A percentile compares a stretch with the other conserved stretches of the same genome.
Conservation (phyloP, 2,113 vertebrate genomes). For the Chaetops frenatus region DNA sequence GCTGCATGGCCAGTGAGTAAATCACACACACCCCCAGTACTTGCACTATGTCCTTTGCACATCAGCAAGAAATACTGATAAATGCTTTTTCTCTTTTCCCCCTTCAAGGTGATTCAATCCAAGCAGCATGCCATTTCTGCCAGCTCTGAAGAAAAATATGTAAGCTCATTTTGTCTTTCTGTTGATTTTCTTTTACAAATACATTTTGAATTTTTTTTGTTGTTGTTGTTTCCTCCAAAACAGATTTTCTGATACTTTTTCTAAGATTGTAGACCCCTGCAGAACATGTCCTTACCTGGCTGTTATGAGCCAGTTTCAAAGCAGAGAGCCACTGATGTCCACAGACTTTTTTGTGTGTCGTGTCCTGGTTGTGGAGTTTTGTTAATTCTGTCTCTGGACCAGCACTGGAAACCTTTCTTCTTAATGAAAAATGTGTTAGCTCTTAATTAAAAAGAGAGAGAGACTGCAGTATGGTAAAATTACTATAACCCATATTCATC, state of each 20-base stretch:
- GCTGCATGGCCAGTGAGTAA: conserved; percentile 72
- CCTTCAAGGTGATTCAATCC: conserved; percentile 51
- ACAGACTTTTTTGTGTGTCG: background rate
- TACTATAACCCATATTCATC: background rate
- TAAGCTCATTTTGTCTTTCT: conserved; percentile 40
- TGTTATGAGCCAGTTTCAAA: background rate
- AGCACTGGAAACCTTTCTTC: background rate
- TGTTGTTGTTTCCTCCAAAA: background rate
- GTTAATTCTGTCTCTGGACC: background rate
- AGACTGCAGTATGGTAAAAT: background rate
- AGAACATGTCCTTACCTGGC: background rate
- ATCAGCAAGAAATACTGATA: background rate
- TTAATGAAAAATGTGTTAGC: background rate
- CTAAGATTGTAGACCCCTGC: background rate
- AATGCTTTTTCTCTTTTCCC: background rate
- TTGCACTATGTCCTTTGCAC: background rate
- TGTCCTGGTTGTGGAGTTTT: background rate
- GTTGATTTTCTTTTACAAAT: background rate
- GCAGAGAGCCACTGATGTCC: background rate
- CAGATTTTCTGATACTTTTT: background rate
- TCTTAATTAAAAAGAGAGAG: background rate
- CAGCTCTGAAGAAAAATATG: conserved; percentile 67
- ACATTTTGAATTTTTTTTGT: background rate
- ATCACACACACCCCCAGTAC: background rate
- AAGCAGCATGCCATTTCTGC: conserved; percentile 30